A percentile compares a stretch with the other conserved stretches of the same genome.
Conservation (phyloP, 2,797 vertebrate species). For the Fringilla coelebs region DNA sequence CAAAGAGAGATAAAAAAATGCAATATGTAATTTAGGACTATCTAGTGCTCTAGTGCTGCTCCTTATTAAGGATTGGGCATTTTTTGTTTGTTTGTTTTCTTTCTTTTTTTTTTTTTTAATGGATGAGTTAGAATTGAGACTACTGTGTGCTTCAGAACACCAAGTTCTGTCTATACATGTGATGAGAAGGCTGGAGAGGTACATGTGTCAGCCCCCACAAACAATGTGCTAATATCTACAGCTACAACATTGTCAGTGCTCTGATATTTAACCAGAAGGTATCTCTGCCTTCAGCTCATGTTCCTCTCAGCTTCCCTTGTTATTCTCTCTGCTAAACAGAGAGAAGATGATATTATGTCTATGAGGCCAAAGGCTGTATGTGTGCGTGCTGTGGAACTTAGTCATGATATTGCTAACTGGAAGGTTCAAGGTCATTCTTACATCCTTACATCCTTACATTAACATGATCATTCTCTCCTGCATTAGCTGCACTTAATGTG, state of each 20-base stretch:
- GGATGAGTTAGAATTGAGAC: not conserved
- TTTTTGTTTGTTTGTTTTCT: accelerated
- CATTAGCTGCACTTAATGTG: not conserved
- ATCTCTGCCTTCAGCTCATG: not conserved
- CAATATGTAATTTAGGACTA: not conserved
- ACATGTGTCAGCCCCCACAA: not conserved
- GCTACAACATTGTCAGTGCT: not conserved
- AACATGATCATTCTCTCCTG: not conserved
- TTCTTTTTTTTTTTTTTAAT: not conserved
- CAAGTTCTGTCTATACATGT: not conserved
- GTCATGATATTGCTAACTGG: not conserved
- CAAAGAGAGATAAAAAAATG: not conserved
- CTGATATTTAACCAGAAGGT: not conserved
- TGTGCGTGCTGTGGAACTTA: not conserved
- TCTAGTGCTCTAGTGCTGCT: not conserved
- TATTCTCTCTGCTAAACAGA: not conserved
- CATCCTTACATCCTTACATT: not conserved
- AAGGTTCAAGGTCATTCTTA: not conserved
- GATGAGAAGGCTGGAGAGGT: not conserved
- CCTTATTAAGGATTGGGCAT: not conserved
- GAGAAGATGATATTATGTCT: not conserved
- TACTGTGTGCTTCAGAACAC: not conserved
- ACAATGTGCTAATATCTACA: not conserved
- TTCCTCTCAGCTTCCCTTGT: not conserved
- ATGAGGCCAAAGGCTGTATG: not conserved